Percentiles rank a stretch among this genome's conserved stretches.
Evolutionary conservation across 2,797 vertebrate species (phyloP).

Genomic region (Avahi laniger): DNA sequence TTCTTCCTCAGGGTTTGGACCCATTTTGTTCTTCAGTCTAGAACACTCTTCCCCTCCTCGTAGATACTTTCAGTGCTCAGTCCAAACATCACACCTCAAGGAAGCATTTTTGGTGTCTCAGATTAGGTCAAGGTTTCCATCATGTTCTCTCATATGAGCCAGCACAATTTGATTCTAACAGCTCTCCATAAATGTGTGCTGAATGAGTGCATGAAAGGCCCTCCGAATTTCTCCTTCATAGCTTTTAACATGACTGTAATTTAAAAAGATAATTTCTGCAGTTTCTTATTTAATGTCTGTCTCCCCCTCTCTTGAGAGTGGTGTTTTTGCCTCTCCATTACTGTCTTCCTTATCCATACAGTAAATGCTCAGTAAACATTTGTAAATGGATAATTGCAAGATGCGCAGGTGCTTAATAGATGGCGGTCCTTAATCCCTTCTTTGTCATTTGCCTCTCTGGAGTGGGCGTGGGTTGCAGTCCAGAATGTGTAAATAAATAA

Average conservation of each 20-base stretch:
- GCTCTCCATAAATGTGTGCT: fast-evolving
- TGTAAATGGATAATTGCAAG: background rate
- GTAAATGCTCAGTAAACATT: background rate
- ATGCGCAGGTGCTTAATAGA: background rate
- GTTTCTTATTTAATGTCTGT: background rate
- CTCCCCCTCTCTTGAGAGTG: background rate
- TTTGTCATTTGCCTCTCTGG: background rate
- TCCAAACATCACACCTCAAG: background rate
- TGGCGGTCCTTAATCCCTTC: background rate
- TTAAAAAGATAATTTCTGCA: background rate
- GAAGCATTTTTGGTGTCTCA: background rate
- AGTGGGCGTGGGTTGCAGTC: background rate
- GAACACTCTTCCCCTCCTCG: background rate
- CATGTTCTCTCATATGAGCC: background rate
- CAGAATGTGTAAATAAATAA: background rate
- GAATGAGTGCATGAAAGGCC: background rate
- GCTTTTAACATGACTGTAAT: background rate
- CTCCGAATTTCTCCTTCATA: background rate
- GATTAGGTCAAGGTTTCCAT: too few relatives aligned
- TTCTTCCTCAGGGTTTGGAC: background rate
- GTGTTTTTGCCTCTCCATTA: background rate
- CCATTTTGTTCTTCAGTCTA: background rate
- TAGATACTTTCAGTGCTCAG: background rate
- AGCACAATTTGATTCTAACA: fast-evolving
- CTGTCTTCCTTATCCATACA: background rate